Percentiles rank a stretch among this genome's conserved stretches.
Evolutionary conservation across 2,888 invertebrate species (phyloP).

Genomic region (Ommatoiulus sabulosus): DNA sequence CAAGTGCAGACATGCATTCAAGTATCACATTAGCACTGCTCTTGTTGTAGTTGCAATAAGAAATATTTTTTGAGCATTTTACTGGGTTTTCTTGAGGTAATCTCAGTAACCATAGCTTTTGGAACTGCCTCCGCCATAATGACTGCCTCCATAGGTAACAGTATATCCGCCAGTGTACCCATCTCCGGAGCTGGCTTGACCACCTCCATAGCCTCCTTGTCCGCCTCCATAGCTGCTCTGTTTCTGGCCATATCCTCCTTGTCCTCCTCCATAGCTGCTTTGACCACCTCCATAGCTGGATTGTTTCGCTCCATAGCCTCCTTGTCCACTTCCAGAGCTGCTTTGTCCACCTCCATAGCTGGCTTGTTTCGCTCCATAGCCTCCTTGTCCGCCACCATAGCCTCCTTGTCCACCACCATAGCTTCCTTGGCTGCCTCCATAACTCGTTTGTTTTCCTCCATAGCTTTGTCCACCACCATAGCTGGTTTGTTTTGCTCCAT

Average conservation of each 20-base stretch:
- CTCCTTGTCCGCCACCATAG: neutral
- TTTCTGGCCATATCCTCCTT: neutral
- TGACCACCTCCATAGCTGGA: neutral
- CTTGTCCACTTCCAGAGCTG: neutral
- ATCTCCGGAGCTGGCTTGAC: neutral
- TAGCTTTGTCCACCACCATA: slow-evolving; percentile 1
- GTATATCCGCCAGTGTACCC: slow-evolving; percentile 11
- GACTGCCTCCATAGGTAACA: slow-evolving; percentile 19
- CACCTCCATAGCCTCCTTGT: slow-evolving; percentile 3
- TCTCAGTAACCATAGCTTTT: neutral
- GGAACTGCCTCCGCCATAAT: neutral
- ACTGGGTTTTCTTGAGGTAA: neutral
- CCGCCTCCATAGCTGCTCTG: neutral
- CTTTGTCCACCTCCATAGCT: neutral
- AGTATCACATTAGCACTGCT: slow-evolving; percentile 12
- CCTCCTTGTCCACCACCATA: neutral
- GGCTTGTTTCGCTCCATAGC: neutral
- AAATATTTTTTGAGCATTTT: neutral
- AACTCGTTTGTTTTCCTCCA: neutral
- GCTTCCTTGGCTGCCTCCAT: neutral
- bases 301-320: neutral
- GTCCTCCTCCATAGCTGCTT: neutral
- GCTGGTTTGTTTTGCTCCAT: neutral
- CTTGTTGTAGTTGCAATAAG: neutral
- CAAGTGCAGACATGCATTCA: neutral